These are phyloP conservation scores for Zingel zingel DNA, from an alignment of 2,113 vertebrate genomes.

Conservation along the genomic window DNA sequence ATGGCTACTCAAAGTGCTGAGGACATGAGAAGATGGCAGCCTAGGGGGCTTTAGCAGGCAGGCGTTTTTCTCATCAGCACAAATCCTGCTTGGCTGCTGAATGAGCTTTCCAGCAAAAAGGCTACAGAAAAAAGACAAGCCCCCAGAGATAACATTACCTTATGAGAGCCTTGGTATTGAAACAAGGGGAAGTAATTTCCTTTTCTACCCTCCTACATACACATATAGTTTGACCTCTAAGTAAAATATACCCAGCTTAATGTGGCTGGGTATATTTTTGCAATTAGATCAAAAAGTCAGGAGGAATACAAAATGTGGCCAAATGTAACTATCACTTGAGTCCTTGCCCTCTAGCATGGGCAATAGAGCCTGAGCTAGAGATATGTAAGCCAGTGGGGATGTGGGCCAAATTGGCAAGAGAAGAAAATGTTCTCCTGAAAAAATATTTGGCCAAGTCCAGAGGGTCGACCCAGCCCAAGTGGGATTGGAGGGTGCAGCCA, in stretches of 20 bases:
- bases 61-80: constrained; percentile 74
- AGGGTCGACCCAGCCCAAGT: constrained; percentile 30
- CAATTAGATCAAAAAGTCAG: constrained; percentile 53
- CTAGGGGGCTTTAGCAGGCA: constrained; percentile 36
- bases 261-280: constrained; percentile 43
- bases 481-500: constrained; percentile 36
- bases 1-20: constrained; percentile 43
- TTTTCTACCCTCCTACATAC: constrained; percentile 27
- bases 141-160: constrained; percentile 61
- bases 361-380: constrained; percentile 23
- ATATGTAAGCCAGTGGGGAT: constrained; percentile 39
- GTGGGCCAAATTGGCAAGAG: constrained; percentile 36
- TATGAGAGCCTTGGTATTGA: constrained; percentile 45
- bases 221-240: constrained; percentile 46
- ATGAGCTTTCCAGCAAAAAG: constrained; percentile 50
- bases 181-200: constrained; percentile 67
- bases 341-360: constrained; percentile 5
- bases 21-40: constrained; percentile 47
- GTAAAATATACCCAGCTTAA: constrained; percentile 31
- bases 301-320: constrained; percentile 20
- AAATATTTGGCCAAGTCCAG: constrained; percentile 62
- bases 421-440: constrained; percentile 47
- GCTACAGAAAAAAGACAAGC: constrained; percentile 35
- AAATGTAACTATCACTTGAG: constrained; percentile 41
- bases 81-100: constrained; percentile 65